phyloP scores from a whole-genome alignment of 2,888 invertebrate genomes.

The Crepidodera aurea region DNA sequence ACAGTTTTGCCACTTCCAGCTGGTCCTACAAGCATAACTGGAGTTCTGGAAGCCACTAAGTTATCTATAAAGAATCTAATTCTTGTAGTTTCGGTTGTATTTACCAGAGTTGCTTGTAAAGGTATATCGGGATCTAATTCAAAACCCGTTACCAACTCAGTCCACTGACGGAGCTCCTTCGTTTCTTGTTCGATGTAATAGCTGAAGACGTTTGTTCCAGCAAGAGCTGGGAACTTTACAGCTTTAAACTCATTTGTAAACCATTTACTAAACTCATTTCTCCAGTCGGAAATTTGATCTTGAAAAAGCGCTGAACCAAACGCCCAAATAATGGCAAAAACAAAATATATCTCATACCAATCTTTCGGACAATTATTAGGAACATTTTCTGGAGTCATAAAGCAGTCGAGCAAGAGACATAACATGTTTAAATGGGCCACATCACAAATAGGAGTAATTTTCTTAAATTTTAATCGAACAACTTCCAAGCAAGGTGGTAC shows the following conservation, averaged over 20 bases:
- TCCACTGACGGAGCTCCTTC: conserved; percentile 88
- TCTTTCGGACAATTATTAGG: conserved; percentile 92
- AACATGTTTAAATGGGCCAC: conserved; percentile 89
- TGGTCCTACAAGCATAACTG: conserved; percentile 90
- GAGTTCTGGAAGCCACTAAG: conserved; percentile 77
- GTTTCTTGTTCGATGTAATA: conserved; percentile 88
- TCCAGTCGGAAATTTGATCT: conserved; percentile 90
- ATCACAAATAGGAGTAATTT: conserved; percentile 90
- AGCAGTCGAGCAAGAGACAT: conserved; percentile 85
- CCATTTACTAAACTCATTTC: conserved; percentile 95
- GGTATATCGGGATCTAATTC: conserved; percentile 88
- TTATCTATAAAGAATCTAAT: conserved; percentile 85
- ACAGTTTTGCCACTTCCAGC: conserved; percentile 94
- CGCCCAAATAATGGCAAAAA: conserved; percentile 89
- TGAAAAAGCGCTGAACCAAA: conserved; percentile 92
- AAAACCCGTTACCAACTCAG: conserved; percentile 78
- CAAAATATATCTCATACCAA: conserved; percentile 94
- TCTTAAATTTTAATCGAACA: conserved; percentile 78
- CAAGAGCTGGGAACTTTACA: conserved; percentile 84
- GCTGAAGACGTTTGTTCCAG: conserved; percentile 82
- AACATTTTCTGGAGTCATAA: conserved; percentile 80
- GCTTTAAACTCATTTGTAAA: conserved; percentile 92
- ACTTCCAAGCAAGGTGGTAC: conserved; percentile 84
- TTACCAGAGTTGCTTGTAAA: conserved; percentile 78
- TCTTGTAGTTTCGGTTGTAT: conserved; percentile 89